These are phyloP conservation scores for Cisticola juncidis DNA, from an alignment of 2,113 vertebrate species.

Conservation along the genomic window DNA sequence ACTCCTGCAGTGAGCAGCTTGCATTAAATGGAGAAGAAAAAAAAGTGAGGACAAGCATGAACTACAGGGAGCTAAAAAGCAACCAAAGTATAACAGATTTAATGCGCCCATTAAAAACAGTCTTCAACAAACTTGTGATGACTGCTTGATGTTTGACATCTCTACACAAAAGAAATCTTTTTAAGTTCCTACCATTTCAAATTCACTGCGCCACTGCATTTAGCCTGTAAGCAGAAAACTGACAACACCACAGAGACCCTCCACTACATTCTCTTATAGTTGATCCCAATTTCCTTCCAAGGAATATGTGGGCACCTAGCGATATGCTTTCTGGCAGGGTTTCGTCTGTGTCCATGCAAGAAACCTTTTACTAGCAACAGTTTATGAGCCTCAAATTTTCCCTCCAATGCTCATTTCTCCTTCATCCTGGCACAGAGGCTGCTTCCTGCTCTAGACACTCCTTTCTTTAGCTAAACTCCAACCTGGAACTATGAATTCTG, in stretches of 20 bases:
- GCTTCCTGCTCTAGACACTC: neutral
- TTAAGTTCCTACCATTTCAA: neutral
- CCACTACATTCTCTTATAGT: accelerated
- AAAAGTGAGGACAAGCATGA: neutral
- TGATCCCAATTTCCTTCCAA: neutral
- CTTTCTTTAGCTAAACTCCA: neutral
- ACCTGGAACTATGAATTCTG: neutral
- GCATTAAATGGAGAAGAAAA: neutral
- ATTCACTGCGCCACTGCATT: neutral
- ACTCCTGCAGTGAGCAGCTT: neutral
- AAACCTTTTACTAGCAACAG: neutral
- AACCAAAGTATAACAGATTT: neutral
- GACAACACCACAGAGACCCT: neutral
- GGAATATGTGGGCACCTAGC: neutral
- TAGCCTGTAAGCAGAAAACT: neutral
- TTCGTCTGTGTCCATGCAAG: neutral
- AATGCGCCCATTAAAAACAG: neutral
- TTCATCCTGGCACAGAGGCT: neutral
- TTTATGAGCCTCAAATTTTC: neutral
- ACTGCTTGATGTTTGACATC: neutral
- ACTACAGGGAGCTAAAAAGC: neutral
- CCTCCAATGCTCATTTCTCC: neutral
- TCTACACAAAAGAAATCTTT: neutral
- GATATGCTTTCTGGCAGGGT: neutral
- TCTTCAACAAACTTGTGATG: neutral